A percentile compares a stretch with the other conserved stretches of the same genome.
Conservation (phyloP, 1,140 invertebrate genomes). For the Gonioctena quinquepunctata region DNA sequence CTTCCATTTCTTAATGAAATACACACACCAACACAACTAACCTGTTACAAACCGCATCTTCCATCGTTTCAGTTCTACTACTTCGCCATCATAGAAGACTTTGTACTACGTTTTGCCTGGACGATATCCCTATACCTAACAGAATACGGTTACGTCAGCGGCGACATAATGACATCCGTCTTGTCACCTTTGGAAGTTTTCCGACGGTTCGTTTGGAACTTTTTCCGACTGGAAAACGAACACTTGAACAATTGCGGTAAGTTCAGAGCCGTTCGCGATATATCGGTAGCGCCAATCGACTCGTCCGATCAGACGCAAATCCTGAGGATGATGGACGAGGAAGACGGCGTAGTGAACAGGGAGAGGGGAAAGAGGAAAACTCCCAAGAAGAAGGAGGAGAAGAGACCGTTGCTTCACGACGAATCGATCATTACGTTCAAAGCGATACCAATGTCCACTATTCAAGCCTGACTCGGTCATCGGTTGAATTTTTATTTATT, state of each 20-base stretch:
- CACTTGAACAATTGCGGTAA: conserved; percentile 94
- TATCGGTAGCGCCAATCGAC: conserved; percentile 84
- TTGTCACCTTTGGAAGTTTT: conserved; percentile 83
- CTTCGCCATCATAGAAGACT: conserved; percentile 88
- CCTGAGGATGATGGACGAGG: conserved; percentile 75
- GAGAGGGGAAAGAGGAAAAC: conserved; percentile 60
- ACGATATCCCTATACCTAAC: conserved; percentile 74
- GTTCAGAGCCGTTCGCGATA: conserved; percentile 88
- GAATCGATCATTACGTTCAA: conserved; percentile 53
- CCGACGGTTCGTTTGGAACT: conserved; percentile 90
- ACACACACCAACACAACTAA: no score
- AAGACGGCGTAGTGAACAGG: conserved; percentile 65
- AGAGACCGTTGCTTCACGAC: conserved; percentile 60
- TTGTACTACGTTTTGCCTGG: conserved; percentile 85
- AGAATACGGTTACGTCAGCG: conserved; percentile 71
- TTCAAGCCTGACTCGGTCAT: conserved; percentile 20
- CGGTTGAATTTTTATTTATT: no score
- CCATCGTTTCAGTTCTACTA: conserved; percentile 93
- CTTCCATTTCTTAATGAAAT: no score
- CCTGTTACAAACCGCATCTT: no score
- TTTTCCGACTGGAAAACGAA: conserved; percentile 91
- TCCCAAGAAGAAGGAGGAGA: conserved; percentile 61
- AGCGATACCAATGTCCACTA: conserved; percentile 31
- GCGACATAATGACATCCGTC: conserved; percentile 78
- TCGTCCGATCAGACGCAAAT: conserved; percentile 73